Evolutionary conservation across 2,113 vertebrate genomes (phyloP).

Genomic region (Hiodon alosoides): DNA sequence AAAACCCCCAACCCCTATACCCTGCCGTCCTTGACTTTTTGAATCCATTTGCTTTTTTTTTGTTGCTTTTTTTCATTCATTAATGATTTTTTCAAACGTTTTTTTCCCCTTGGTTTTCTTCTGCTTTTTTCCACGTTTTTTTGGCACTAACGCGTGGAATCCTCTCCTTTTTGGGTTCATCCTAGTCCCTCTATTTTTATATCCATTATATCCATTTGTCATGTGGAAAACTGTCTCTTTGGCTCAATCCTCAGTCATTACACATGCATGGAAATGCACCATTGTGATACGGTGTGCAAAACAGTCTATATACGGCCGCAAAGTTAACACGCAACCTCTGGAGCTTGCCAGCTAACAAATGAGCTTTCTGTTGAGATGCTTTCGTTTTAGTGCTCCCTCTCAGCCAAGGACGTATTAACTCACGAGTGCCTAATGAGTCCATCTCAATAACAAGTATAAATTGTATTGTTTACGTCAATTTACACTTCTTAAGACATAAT

Average conservation of each 20-base stretch:
- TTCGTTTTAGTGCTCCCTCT: background rate
- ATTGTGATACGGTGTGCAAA: too few species aligned
- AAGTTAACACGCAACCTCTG: background rate
- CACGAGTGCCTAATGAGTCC: background rate
- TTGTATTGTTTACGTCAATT: background rate
- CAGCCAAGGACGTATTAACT: background rate
- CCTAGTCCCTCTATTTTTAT: constrained; percentile 42
- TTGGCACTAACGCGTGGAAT: constrained; percentile 27
- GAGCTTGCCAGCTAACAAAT: background rate
- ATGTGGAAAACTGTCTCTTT: background rate
- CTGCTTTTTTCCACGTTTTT: constrained; percentile 15
- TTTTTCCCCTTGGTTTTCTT: constrained; percentile 16
- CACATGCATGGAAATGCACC: background rate
- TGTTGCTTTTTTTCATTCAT: constrained; percentile 41
- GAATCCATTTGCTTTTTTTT: constrained; percentile 24
- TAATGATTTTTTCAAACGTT: constrained; percentile 35
- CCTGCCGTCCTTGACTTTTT: constrained; percentile 18
- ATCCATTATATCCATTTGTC: constrained; percentile 28
- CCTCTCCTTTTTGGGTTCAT: constrained; percentile 11
- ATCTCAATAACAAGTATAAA: background rate
- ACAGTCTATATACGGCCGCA: background rate
- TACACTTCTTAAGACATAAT: background rate
- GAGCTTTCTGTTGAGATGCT: background rate
- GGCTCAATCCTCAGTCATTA: background rate
- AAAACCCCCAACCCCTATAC: background rate